Evolutionary conservation across 2,888 invertebrate genomes (phyloP).

Genomic region (Pterostichus niger): DNA sequence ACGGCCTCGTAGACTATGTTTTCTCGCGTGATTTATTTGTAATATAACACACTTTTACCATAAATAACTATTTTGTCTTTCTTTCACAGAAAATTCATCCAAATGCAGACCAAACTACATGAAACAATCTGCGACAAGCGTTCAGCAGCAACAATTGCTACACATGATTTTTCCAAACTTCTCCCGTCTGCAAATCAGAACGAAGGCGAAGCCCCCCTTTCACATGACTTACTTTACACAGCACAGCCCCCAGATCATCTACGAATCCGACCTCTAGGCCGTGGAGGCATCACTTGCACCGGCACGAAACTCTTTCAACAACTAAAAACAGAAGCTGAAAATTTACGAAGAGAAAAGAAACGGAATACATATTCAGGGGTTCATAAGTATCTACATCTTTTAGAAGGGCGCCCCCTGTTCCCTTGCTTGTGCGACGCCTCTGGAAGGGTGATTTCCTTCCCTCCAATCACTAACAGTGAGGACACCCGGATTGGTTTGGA

Average conservation of each 20-base stretch:
- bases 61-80: not conserved
- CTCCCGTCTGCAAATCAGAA: not conserved
- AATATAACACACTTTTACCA: too few relatives aligned
- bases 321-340: constrained; percentile 88
- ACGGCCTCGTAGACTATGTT: too few relatives aligned
- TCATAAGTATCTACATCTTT: constrained; percentile 89
- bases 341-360: constrained; percentile 90
- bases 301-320: constrained; percentile 85
- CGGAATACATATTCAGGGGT: constrained; percentile 90
- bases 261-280: constrained; percentile 83
- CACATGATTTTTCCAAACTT: constrained; percentile 87
- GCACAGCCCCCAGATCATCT: constrained; percentile 80
- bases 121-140: constrained; percentile 88
- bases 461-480: constrained; percentile 92
- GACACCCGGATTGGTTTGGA: constrained; percentile 85
- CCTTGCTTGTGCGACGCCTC: constrained; percentile 85
- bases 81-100: constrained; percentile 84
- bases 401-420: constrained; percentile 87
- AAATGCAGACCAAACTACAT: constrained; percentile 88
- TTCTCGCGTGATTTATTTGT: too few relatives aligned
- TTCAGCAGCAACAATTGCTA: constrained; percentile 89
- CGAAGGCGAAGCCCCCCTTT: not conserved
- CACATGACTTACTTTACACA: constrained; percentile 83
- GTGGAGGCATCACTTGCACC: constrained; percentile 75
- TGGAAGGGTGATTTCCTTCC: constrained; percentile 88